Percentiles rank a stretch among this genome's conserved stretches.
Evolutionary conservation across 2,888 invertebrate genomes (phyloP).

Genomic region (Brachylomia viminalis): DNA sequence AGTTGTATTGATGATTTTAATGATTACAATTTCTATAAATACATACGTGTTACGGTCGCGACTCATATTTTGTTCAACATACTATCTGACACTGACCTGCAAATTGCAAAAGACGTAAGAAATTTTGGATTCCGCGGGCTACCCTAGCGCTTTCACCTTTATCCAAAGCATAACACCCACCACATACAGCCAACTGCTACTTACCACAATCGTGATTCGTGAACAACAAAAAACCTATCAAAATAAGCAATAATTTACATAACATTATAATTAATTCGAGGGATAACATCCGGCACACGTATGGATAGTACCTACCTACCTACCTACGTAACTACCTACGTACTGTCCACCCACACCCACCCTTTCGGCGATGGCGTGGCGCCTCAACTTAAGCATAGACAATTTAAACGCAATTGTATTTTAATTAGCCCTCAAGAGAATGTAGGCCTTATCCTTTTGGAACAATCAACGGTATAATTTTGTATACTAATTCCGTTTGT

Average conservation of each 20-base stretch:
- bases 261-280: conserved; percentile 55
- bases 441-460: conserved; percentile 48
- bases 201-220: conserved; percentile 27
- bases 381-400: conserved; percentile 51
- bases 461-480: conserved; percentile 54
- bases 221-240: conserved; percentile 55
- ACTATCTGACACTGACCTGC: too few species aligned
- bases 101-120: too few species aligned
- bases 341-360: conserved; percentile 71
- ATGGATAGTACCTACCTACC: conserved; percentile 44
- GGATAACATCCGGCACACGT: conserved; percentile 72
- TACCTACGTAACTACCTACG: conserved; percentile 50
- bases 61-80: too few species aligned
- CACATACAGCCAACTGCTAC: background rate
- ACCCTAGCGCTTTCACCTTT: too few species aligned
- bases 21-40: too few species aligned
- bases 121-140: too few species aligned
- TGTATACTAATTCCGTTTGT: conserved; percentile 45
- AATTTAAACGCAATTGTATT: conserved; percentile 72
- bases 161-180: background rate
- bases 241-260: conserved; percentile 62
- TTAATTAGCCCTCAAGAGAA: conserved; percentile 65
- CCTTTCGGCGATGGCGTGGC: conserved; percentile 54
- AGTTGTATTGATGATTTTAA: too few species aligned
- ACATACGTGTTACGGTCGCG: too few species aligned